phyloP scores from a whole-genome alignment of 1,140 invertebrate genomes.

The Scylla paramamosain region DNA sequence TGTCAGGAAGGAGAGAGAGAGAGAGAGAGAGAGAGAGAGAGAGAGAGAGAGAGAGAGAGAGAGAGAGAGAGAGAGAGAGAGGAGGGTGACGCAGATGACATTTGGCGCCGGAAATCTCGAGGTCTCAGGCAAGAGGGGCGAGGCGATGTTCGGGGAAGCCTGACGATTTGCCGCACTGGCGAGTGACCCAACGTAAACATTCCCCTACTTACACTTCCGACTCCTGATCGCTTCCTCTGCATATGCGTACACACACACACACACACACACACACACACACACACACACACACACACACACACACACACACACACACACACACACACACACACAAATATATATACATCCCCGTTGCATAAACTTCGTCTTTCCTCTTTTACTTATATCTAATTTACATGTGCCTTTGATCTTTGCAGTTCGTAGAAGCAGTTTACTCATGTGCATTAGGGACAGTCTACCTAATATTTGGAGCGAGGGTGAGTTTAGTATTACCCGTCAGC shows the following conservation, averaged over 20 bases:
- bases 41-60: neutral
- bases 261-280: too few species aligned
- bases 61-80: neutral
- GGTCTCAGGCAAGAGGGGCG: neutral
- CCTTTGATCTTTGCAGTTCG: too few species aligned
- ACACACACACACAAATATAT: too few species aligned
- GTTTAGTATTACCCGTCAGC: too few species aligned
- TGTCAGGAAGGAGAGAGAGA: neutral
- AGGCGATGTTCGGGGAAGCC: neutral
- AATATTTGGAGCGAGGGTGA: too few species aligned
- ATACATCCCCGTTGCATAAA: too few species aligned
- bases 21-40: neutral
- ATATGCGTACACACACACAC: neutral
- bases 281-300: too few species aligned
- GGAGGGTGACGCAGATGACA: neutral
- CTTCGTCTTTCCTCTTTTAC: too few species aligned
- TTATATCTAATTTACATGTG: too few species aligned
- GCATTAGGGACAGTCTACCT: too few species aligned
- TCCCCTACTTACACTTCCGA: neutral
- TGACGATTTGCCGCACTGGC: neutral
- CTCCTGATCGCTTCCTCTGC: neutral
- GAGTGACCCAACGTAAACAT: neutral
- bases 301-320: too few species aligned
- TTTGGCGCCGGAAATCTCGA: conserved; percentile 10
- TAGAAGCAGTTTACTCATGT: too few species aligned